A percentile compares a stretch with the other conserved stretches of the same genome.
phyloP scores from a whole-genome alignment of 2,888 invertebrate species.

The Apotomis betuletana region DNA sequence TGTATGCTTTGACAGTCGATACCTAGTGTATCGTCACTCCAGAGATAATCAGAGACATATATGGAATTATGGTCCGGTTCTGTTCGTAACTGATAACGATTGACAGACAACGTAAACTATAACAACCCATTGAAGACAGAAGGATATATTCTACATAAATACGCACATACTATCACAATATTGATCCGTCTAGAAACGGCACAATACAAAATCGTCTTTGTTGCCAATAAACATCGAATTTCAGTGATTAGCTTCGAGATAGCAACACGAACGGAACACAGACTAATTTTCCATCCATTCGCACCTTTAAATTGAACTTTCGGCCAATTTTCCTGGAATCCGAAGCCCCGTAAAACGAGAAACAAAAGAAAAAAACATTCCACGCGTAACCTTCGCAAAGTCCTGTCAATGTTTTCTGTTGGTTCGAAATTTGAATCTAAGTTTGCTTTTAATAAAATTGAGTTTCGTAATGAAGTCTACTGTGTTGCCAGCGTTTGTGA shows the following conservation, averaged over 20 bases:
- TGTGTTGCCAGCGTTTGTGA: constrained; percentile 8
- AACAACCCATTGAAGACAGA: too few relatives aligned
- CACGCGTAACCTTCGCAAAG: background rate
- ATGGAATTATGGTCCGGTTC: too few relatives aligned
- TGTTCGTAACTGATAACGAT: too few relatives aligned
- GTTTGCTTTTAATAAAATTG: background rate
- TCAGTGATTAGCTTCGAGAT: background rate
- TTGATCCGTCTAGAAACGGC: too few relatives aligned
- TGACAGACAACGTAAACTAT: too few relatives aligned
- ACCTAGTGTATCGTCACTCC: too few relatives aligned
- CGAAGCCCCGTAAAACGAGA: background rate
- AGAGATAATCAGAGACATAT: too few relatives aligned
- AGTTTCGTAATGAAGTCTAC: background rate
- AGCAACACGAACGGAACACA: constrained; percentile 1
- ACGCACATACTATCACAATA: too few relatives aligned
- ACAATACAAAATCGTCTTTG: too few relatives aligned
- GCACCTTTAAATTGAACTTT: constrained; percentile 25
- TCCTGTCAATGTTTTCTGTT: background rate
- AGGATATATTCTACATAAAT: too few relatives aligned
- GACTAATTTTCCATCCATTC: constrained; percentile 24
- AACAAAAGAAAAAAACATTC: constrained; percentile 21
- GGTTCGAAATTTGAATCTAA: background rate
- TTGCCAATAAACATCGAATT: background rate
- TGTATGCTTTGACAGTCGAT: too few relatives aligned
- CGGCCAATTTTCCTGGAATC: constrained; percentile 23